A percentile compares a stretch with the other conserved stretches of the same genome.
Evolutionary conservation across 2,797 vertebrate species (phyloP).

Genomic region (Sebastes minor): DNA sequence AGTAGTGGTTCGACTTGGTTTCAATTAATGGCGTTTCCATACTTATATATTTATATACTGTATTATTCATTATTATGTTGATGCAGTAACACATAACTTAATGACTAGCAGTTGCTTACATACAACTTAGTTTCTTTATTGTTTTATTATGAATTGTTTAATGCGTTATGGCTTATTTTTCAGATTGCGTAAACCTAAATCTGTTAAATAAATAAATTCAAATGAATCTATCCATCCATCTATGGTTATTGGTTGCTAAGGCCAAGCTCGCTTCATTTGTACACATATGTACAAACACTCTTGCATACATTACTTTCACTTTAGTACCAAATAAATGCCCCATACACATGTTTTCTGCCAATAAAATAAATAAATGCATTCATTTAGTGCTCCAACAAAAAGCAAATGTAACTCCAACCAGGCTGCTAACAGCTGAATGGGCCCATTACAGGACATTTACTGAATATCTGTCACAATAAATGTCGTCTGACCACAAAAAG

Average conservation of each 20-base stretch:
- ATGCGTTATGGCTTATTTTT: too few species aligned
- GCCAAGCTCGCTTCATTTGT: not conserved
- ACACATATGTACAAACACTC: not conserved
- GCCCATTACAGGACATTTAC: not conserved
- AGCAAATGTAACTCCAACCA: not conserved
- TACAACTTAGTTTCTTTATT: not conserved
- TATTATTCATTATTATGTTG: not conserved
- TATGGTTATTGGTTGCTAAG: not conserved
- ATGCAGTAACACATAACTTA: not conserved
- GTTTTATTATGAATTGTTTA: not conserved
- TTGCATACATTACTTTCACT: not conserved
- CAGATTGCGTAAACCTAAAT: not conserved
- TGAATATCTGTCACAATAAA: conserved; percentile 8
- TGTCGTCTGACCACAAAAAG: not conserved
- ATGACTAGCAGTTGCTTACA: not conserved
- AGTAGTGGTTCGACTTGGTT: not conserved
- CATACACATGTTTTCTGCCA: not conserved
- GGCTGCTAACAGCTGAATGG: not conserved
- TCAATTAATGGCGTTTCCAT: not conserved
- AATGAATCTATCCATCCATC: too few species aligned
- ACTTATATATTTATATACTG: not conserved
- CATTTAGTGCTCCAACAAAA: not conserved
- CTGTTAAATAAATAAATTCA: not conserved
- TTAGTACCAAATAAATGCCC: not conserved
- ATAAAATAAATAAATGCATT: not conserved